phyloP scores from a whole-genome alignment of 2,113 vertebrate species.

The Platysternon megacephalum region DNA sequence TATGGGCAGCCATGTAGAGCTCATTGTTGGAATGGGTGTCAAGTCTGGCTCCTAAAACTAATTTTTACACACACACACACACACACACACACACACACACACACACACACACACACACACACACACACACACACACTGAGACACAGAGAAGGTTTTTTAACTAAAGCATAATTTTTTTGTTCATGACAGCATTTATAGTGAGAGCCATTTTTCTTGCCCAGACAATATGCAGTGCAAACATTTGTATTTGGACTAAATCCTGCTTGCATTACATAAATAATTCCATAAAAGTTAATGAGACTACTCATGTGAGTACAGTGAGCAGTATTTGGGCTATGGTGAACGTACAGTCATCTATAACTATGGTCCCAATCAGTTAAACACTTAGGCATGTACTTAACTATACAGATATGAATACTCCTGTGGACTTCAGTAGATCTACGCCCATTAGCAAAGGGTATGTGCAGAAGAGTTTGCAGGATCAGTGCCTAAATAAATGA shows the following conservation, averaged over 20 bases:
- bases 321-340: neutral
- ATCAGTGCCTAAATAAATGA: neutral
- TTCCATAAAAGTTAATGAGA: neutral
- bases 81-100: no score
- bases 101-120: no score
- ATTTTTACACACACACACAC: no score
- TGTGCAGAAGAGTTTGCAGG: neutral
- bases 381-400: neutral
- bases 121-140: no score
- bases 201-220: neutral
- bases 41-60: neutral
- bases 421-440: neutral
- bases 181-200: neutral
- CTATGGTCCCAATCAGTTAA: accelerated
- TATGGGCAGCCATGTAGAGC: neutral
- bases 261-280: neutral
- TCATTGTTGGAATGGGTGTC: neutral
- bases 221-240: neutral
- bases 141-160: neutral
- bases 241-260: neutral
- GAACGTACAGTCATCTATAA: neutral
- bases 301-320: neutral
- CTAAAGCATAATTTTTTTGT: neutral
- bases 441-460: neutral
- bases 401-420: neutral